Evolutionary conservation across 2,113 vertebrate species (phyloP), one percentile per base, ranked within the genome.

Genomic region (Dendrocopos noguchii): DNA sequence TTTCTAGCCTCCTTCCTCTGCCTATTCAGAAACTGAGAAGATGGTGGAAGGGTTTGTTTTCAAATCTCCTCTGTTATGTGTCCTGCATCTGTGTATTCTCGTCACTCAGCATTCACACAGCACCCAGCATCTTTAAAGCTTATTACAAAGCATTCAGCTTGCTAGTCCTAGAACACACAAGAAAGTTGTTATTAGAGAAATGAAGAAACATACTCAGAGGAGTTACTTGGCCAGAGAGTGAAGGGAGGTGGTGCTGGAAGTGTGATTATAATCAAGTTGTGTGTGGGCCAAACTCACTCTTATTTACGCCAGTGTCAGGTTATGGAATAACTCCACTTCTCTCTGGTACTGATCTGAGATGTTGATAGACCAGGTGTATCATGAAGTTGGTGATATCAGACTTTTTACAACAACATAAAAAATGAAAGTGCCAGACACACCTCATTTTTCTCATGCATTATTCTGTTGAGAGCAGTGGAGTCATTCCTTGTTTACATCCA

Each of bases 111-210:
- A 53, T 61, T 80, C 56, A 61, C 55, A 75, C 27, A 92, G 82
- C 34, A 88, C 34, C 22, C 55, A 73, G 39, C n/a, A 63, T 15
- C 39, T 88, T 87, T 88, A 87, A 76, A 80, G 72, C 60, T 67
- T 80, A 60, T 80, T 90, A 94, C 72, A 90, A 89, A 80, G 64
- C 46, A 67, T 75, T 80, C 34, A 82, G n/a, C 60, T 67, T 63
- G 34, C 71, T 75, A 74, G 56, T 67, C 47, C 46, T 91, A 8
- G 64, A 83, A 84, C 71, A 68, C 0, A 5, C 10, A 56, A 61
- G 81, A 77, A 66, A 96, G 91, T 6, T 92, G 55, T 83, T 83
- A 92, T 92, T 92, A 94, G 2, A 80, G 84, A 85, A 77, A 74
- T 86, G 84, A 91, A 78, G 76, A 92, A 95, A 96, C 34, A 50